Evolutionary conservation across 2,113 vertebrate genomes (phyloP), one percentile per base, ranked within the genome.

Genomic region (Athene noctua): DNA sequence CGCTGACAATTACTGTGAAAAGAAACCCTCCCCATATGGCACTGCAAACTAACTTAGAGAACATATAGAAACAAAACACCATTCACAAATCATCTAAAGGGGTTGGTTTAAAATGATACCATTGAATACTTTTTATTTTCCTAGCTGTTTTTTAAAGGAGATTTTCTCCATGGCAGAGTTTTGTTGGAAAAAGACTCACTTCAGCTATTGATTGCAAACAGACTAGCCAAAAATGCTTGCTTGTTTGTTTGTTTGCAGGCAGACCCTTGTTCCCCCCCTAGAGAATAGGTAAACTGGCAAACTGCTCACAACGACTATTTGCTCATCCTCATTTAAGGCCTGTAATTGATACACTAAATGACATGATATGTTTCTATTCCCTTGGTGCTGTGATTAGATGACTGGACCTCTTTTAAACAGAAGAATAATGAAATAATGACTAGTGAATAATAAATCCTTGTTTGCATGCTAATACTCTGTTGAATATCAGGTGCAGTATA

Each of bases 401-500:
- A 72, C 65, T 90, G 46, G 42, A 73, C 73, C 34, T 85, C 78
- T 95, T 89, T 94, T 78, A 91, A 95, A 66, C 11, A 72, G 66
- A 75, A 84, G 36, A 94, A 77, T 70, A 90, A 86, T 55, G 78
- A 77, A 96, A 94, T 86, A 92, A 89, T 66, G 54, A 74, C 54
- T 82, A 42, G 66, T 9, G 42, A 90, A 95, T 92, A 92, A 87
- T 61, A 77, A 94, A 92, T 83, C 89, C 47, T 94, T 82, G 46
- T 71, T 95, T 88, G 55, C 58, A 77, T 85, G 71, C 71, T 96
- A 95, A 91, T 94, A 80, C 46, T 81, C 78, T 42, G n/a, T 73
- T 90, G 91, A 86, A 73, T 95, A 94, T 89, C 95, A 95, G 92
- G 86, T 96, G 81, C 7, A 9, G 70, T 85, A 92, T 73, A 87